A percentile compares a stretch with the other conserved stretches of the same genome.
Conservation (phyloP, 64 coral and sea anemone genomes). For the Montipora cactus region DNA sequence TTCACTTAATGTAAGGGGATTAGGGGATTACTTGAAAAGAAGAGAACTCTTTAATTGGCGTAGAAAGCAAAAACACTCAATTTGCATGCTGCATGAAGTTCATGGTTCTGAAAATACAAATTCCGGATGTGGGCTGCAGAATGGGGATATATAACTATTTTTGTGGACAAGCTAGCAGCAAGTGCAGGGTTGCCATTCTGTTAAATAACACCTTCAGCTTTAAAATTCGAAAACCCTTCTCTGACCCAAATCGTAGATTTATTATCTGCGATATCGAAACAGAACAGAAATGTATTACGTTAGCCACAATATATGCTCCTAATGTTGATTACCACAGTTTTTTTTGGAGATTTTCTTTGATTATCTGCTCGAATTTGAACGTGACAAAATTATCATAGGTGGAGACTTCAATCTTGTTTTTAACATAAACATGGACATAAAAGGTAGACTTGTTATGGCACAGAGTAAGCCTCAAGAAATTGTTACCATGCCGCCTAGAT, state of each 20-base stretch:
- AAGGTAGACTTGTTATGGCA: neutral
- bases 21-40: neutral
- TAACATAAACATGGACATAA: neutral
- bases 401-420: conserved; percentile 47
- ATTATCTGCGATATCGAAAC: conserved; percentile 32
- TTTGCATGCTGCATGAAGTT: conserved; percentile 18
- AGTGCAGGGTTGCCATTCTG: too few species aligned
- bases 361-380: neutral
- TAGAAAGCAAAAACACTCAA: neutral
- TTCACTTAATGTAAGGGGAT: conserved; percentile 19
- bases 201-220: too few species aligned
- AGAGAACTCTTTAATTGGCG: neutral
- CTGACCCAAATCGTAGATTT: neutral
- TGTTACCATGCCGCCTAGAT: neutral
- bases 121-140: neutral
- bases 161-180: too few species aligned
- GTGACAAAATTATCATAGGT: conserved; percentile 32
- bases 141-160: neutral
- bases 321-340: neutral
- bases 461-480: neutral
- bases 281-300: neutral
- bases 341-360: neutral
- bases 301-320: conserved; percentile 6
- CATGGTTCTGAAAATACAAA: neutral
- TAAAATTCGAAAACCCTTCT: neutral